Base-by-base conservation (phyloP, 1,140 invertebrate species). In the Eurosta solidaginis region DNA sequence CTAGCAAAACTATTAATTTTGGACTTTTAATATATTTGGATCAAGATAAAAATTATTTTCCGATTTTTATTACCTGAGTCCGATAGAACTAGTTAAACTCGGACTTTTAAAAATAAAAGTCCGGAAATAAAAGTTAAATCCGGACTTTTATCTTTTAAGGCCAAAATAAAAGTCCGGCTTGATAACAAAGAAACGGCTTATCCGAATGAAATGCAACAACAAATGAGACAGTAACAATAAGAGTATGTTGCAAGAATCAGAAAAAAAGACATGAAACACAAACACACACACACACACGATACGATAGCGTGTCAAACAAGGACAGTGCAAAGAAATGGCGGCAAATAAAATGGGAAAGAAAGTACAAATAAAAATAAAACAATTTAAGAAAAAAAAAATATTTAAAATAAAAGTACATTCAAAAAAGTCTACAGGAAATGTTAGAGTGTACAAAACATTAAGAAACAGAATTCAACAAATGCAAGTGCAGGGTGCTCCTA, bases 181-280 rank as follows among this genome's bases (percentile, higher is more conserved):
- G 14, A 68, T 36, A 68, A 33, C n/a, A 17, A 68, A 40, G 17
- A 68, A 68, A 68, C 3, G 12, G 6, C 59, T 20, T 40, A 10
- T 29, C 59, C 40, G 59, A 68, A 40, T 68, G 59, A 68, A 68
- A 68, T 68, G 33, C 33, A 68, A 68, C 33, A 68, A 68, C 59
- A 68, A 68, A 68, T 10, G 27, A 33, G 6, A 68, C 33, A 5
- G 5, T 20, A 17, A 17, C 1, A 29, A 27, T 29, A 52, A 4
- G 49, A 52, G 49, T 27, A 36, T 40, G 6, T 33, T 6, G 27
- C 59, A 68, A 40, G 12, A 59, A 20, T 29, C 29, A 59, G 4
- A 59, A 59, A 14, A 10, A 59, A 20, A 29, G n/a, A n/a, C n/a
- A n/a, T n/a, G n/a, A n/a, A n/a, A n/a, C n/a, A n/a, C n/a, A n/a